These are phyloP conservation scores for rat (Rattus norvegicus) DNA, from an alignment of 2,113 vertebrate genomes.

Conservation along the genomic window GRCr8 NC_086020.1:130399001-130399500, in stretches of 20 bases:
- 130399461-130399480: not conserved
- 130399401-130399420: rapidly evolving
- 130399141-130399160: not conserved
- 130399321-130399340: not conserved
- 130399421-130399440: not conserved
- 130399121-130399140: not conserved
- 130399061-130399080: not conserved
- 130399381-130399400: not conserved
- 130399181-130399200: not conserved
- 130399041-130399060: no score
- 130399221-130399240: not conserved
- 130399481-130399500: not conserved
- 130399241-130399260: not conserved
- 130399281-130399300: not conserved
- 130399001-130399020: not conserved
- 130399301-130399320: not conserved
- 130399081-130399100: not conserved
- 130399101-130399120: not conserved
- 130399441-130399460: not conserved
- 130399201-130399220: not conserved
- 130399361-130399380: not conserved
- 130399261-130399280: not conserved
- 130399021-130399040: not conserved
- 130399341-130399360: not conserved
- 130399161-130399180: not conserved